Percentiles rank a stretch among this genome's conserved stretches.
Evolutionary conservation across 2,888 invertebrate species (phyloP).

Genomic region (Acrocyrtus sp.): DNA sequence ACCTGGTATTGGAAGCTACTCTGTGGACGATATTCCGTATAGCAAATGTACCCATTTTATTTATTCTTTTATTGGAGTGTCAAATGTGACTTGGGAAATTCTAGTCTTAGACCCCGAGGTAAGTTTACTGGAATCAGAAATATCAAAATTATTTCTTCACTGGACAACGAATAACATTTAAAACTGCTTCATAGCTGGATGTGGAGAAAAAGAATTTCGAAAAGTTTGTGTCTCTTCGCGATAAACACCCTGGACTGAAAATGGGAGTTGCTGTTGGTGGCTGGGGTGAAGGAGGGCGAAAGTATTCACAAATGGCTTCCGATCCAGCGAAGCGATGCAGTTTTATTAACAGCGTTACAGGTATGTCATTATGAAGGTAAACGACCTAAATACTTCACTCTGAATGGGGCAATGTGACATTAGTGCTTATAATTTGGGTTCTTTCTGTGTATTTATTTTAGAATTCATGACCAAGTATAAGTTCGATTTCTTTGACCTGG

Average conservation of each 20-base stretch:
- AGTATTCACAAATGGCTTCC: constrained; percentile 59
- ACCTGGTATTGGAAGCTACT: constrained; percentile 83
- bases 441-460: constrained; percentile 66
- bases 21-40: constrained; percentile 84
- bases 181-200: constrained; percentile 58
- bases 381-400: constrained; percentile 2
- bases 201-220: constrained; percentile 64
- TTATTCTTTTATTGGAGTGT: constrained; percentile 89
- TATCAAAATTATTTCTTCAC: not conserved
- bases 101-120: constrained; percentile 85
- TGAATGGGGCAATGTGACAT: not conserved
- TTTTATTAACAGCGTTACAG: constrained; percentile 57
- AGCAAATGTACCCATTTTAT: constrained; percentile 86
- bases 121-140: constrained; percentile 63
- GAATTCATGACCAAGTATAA: constrained; percentile 80
- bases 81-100: constrained; percentile 80
- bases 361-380: constrained; percentile 58
- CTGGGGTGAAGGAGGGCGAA: constrained; percentile 60
- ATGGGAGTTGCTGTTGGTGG: constrained; percentile 65
- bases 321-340: constrained; percentile 49
- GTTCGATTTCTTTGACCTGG: constrained; percentile 88
- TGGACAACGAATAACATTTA: too few relatives aligned
- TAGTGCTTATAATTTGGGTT: not conserved
- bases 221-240: constrained; percentile 64
- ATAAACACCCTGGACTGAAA: constrained; percentile 64